Conservation (phyloP, 2,888 invertebrate genomes). For the Netelia melanura region DNA sequence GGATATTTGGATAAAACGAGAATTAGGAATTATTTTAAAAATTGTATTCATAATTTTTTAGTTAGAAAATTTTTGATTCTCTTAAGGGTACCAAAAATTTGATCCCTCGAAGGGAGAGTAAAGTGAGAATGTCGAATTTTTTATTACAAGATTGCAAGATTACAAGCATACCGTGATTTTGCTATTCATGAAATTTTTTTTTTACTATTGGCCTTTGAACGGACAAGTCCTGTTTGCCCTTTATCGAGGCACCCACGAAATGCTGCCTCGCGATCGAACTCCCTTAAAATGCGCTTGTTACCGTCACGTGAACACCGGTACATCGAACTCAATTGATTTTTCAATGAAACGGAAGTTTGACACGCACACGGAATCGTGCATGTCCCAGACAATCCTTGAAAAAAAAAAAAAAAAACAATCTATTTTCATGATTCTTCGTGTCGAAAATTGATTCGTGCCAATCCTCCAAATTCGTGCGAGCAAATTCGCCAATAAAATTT, state of each 20-base stretch:
- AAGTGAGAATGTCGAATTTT: too few relatives aligned
- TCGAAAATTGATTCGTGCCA: not conserved
- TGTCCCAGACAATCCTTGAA: not conserved
- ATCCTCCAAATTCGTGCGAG: too few relatives aligned
- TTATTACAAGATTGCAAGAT: too few relatives aligned
- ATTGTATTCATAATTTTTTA: too few relatives aligned
- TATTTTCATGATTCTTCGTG: not conserved
- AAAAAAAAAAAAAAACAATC: not conserved
- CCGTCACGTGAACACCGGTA: conserved; percentile 30
- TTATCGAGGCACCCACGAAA: not conserved
- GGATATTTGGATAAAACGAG: too few relatives aligned
- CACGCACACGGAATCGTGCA: conserved; percentile 16
- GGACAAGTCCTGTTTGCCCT: not conserved
- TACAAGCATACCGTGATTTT: too few relatives aligned
- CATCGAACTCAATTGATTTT: conserved; percentile 53
- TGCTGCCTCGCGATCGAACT: not conserved
- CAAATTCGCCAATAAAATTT: too few relatives aligned
- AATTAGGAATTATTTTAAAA: too few relatives aligned
- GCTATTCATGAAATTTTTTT: too few relatives aligned
- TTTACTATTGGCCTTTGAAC: not conserved
- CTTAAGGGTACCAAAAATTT: too few relatives aligned
- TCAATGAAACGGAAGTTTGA: conserved; percentile 35
- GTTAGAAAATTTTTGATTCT: too few relatives aligned
- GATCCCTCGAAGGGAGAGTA: too few relatives aligned
- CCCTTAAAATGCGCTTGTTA: conserved; percentile 14